Conservation (phyloP, 1,140 invertebrate genomes). For the Ostrea edulis region DNA sequence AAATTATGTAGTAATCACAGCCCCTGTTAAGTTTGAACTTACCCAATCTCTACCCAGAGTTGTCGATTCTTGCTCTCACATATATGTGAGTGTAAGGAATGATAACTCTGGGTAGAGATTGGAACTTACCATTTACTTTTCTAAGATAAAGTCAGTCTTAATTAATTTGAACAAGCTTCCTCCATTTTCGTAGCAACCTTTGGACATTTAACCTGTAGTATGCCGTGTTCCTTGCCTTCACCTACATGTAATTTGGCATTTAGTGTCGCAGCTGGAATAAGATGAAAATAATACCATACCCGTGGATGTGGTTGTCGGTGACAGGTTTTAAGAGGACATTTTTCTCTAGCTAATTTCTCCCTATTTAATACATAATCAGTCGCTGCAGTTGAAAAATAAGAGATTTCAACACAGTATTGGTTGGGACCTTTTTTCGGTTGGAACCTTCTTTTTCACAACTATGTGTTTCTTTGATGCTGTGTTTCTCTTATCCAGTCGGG, state of each 20-base stretch:
- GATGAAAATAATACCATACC: not conserved
- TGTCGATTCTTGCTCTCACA: no score
- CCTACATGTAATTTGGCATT: conserved; percentile 40
- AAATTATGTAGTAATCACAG: conserved; percentile 51
- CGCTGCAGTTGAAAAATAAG: not conserved
- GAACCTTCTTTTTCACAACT: conserved; percentile 4
- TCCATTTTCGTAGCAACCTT: conserved; percentile 40
- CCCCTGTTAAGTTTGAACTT: conserved; percentile 3
- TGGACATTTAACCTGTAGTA: conserved; percentile 54
- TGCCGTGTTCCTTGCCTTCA: conserved; percentile 9
- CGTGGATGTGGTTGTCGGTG: not conserved
- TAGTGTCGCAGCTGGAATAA: conserved; percentile 43
- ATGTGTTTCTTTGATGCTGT: conserved; percentile 13
- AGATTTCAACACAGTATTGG: not conserved
- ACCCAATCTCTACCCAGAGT: no score
- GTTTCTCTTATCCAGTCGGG: not conserved
- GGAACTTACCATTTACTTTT: conserved; percentile 4
- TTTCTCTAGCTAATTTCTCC: not conserved
- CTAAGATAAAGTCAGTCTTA: not conserved
- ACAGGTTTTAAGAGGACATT: not conserved
- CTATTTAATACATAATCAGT: conserved; percentile 15
- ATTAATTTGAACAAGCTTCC: conserved; percentile 22
- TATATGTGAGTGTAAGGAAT: no score
- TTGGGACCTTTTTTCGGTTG: conserved; percentile 11
- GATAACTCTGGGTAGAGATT: no score